Base-by-base conservation (phyloP, 2,797 vertebrate species). In the Podarcis lilfordi region DNA sequence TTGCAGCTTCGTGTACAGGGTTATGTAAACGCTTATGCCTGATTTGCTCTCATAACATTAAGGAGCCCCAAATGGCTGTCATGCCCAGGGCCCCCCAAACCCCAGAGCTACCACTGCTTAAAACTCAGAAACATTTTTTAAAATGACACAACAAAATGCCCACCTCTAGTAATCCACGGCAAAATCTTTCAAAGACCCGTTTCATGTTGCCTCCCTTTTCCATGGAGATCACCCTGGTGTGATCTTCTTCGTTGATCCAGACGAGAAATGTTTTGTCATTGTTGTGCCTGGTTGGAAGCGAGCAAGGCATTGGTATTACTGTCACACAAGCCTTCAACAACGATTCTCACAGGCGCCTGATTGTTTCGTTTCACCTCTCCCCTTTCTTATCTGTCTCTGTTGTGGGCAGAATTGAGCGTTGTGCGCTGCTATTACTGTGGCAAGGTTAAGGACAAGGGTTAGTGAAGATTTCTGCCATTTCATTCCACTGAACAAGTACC, bases 191-290 rank as follows among this genome's bases (percentile, higher is more conserved):
- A 90, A 99, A 99, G 87, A 99, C 98, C 27, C 98, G 95, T 93
- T 98, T 98, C 98, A 99, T 99, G 94, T 99, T 99, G 95, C 98
- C 98, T n/a, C 98, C 98, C 86, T 98, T 99, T 96, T 99, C 98
- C 98, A 99, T 99, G 90, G 98, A 99, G 96, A 99, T 99, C 91
- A 99, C 98, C 92, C 98, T 97, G 92, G 98, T 99, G 95, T 99
- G 98, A 95, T 99, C 98, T 93, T 99, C 98, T 92, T 99, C 98
- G 27, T 99, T 99, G 89, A 99, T 94, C 98, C 98, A 99, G 95
- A 99, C 97, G 89, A 99, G 97, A 97, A 99, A 99, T 80, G 98
- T 99, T 96, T 99, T 99, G 92, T 99, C 98, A 0, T 98, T 97
- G 96, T 99, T 99, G 96, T 99, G 98, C 98, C 98, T 98, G 95